Conservation (phyloP, 1,140 invertebrate genomes). For the Colletes gigas region DNA sequence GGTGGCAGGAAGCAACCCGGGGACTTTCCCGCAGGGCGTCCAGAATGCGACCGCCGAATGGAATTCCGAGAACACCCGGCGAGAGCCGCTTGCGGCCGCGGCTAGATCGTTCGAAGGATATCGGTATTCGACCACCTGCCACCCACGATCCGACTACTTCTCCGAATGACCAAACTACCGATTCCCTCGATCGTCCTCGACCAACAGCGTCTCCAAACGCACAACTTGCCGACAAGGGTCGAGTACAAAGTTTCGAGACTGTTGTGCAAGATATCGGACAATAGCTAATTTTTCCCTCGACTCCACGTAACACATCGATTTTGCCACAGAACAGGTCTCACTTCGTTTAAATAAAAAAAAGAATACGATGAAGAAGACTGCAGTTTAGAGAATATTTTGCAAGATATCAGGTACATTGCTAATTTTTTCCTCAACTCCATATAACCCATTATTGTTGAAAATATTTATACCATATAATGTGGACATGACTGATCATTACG, state of each 20-base stretch:
- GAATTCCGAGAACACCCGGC: constrained; percentile 62
- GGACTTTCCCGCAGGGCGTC: constrained; percentile 62
- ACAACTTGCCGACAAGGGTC: background rate
- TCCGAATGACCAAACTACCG: constrained; percentile 40
- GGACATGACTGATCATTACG: too few species aligned
- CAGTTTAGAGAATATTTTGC: too few species aligned
- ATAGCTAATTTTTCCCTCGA: too few species aligned
- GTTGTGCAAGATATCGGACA: too few species aligned
- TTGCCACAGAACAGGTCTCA: too few species aligned
- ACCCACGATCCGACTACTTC: constrained; percentile 20
- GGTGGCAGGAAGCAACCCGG: constrained; percentile 48
- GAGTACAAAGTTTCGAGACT: background rate
- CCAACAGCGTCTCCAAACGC: background rate
- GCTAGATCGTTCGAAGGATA: constrained; percentile 58
- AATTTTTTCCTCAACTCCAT: too few species aligned
- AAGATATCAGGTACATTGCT: too few species aligned
- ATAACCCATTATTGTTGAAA: too few species aligned
- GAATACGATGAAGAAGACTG: too few species aligned
- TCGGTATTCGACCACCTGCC: constrained; percentile 59
- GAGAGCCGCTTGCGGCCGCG: constrained; percentile 59
- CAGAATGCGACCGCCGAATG: constrained; percentile 62
- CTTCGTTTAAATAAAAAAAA: too few species aligned
- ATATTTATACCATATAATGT: too few species aligned
- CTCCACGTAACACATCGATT: too few species aligned
- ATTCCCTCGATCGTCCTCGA: constrained; percentile 6